These are phyloP conservation scores for Watsonalla cultraria DNA, from an alignment of 2,888 invertebrate genomes.

Conservation along the genomic window DNA sequence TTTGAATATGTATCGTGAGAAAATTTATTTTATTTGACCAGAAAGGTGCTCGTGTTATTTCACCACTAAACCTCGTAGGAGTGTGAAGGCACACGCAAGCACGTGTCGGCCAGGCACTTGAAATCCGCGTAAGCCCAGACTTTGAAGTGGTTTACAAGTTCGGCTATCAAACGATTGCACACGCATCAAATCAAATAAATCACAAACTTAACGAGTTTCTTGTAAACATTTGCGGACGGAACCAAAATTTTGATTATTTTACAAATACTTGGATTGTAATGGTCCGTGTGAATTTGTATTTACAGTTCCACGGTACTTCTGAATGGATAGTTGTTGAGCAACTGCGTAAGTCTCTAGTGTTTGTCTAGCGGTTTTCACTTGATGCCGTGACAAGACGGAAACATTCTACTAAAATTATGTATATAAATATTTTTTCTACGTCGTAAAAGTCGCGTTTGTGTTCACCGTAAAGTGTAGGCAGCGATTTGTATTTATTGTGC, in stretches of 20 bases:
- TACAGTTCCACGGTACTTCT: constrained; percentile 58
- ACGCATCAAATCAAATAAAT: constrained; percentile 65
- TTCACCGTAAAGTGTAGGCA: constrained; percentile 32
- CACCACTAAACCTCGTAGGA: neutral
- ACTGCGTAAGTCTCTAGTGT: constrained; percentile 40
- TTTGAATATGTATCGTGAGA: neutral
- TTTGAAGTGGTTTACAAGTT: constrained; percentile 51
- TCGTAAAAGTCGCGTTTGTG: constrained; percentile 43
- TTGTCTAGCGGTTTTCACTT: constrained; percentile 53
- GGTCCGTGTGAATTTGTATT: constrained; percentile 60
- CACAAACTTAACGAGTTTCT: constrained; percentile 63
- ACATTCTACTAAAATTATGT: constrained; percentile 55
- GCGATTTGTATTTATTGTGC: constrained; percentile 27
- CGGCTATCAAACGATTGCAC: constrained; percentile 56
- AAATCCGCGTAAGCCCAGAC: constrained; percentile 23
- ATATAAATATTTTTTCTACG: constrained; percentile 53
- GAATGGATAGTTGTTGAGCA: constrained; percentile 50
- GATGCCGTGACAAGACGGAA: constrained; percentile 41
- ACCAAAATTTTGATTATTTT: constrained; percentile 63
- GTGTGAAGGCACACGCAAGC: neutral
- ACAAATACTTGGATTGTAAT: constrained; percentile 70
- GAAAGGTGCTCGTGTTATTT: neutral
- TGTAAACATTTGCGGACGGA: constrained; percentile 62
- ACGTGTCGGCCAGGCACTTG: constrained; percentile 14
- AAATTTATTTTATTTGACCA: neutral